phyloP scores from a whole-genome alignment of 2,888 invertebrate species.

The Platycnemis pennipes region DNA sequence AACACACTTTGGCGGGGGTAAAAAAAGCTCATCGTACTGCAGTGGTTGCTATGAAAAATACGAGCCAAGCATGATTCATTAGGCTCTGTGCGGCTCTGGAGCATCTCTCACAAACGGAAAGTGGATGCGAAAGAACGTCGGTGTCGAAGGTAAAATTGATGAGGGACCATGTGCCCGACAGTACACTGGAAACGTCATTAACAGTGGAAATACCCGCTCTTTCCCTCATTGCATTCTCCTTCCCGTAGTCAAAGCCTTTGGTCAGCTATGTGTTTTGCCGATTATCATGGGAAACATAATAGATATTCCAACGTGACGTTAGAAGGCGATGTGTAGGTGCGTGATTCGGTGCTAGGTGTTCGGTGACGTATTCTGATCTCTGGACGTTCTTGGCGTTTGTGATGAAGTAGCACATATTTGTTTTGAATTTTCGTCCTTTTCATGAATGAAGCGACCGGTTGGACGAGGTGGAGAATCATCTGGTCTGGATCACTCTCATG shows the following conservation, averaged over 20 bases:
- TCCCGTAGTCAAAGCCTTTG: background rate
- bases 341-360: background rate
- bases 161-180: background rate
- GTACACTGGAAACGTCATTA: background rate
- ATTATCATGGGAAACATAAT: background rate
- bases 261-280: background rate
- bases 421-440: background rate
- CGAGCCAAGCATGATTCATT: constrained; percentile 38
- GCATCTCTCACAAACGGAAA: background rate
- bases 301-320: background rate
- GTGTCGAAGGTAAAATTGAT: constrained; percentile 27
- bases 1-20: background rate
- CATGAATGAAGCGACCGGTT: constrained; percentile 36
- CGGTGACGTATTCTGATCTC: background rate
- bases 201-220: background rate
- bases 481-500: background rate
- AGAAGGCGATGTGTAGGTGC: background rate
- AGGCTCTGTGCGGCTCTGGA: background rate
- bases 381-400: background rate
- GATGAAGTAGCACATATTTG: background rate
- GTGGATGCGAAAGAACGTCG: background rate
- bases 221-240: background rate
- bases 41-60: background rate
- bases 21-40: background rate
- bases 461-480: constrained; percentile 1